Conservation (phyloP, 2,888 invertebrate genomes). For the Archips xylosteana region DNA sequence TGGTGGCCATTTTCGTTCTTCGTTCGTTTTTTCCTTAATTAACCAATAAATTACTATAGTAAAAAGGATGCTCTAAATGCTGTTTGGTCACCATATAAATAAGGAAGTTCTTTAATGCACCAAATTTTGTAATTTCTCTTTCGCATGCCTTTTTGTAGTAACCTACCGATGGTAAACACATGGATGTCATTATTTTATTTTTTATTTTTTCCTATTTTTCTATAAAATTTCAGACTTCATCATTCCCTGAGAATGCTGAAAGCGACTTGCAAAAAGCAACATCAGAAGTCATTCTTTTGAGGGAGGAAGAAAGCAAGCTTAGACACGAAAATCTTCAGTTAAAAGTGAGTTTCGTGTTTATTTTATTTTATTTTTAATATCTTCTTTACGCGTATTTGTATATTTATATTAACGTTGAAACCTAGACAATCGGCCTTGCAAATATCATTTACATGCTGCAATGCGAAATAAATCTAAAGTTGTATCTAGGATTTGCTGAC, state of each 20-base stretch:
- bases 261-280: constrained; percentile 87
- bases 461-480: neutral
- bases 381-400: neutral
- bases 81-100: neutral
- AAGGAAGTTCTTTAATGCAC: neutral
- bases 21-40: too few relatives aligned
- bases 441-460: neutral
- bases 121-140: neutral
- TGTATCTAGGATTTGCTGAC: neutral
- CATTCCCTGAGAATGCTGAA: constrained; percentile 72
- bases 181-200: constrained; percentile 14
- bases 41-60: neutral
- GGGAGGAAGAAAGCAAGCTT: constrained; percentile 92
- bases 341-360: constrained; percentile 86
- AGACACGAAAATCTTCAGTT: constrained; percentile 94
- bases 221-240: constrained; percentile 67
- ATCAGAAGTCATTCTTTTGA: constrained; percentile 90
- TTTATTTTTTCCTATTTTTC: constrained; percentile 47
- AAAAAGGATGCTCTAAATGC: neutral
- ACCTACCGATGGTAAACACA: neutral
- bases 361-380: neutral
- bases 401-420: neutral
- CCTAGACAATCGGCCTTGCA: neutral
- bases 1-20: too few relatives aligned
- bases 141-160: too few relatives aligned